Evolutionary conservation across 2,113 vertebrate genomes (phyloP), one percentile per base, ranked within the genome.

Genomic region (Cyphomyrus discorhynchus): DNA sequence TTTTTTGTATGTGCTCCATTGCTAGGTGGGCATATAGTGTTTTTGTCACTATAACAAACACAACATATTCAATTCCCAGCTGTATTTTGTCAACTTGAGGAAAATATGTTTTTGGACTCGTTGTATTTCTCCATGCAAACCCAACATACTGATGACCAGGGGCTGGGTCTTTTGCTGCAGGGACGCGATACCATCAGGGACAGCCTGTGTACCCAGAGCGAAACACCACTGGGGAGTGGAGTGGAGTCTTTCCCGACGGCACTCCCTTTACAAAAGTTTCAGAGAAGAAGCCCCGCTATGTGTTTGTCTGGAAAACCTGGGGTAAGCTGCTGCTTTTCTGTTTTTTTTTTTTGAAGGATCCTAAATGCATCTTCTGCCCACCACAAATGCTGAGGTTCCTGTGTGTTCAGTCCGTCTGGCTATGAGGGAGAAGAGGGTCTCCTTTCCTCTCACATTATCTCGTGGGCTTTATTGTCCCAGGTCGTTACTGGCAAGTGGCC

Each of bases 281-380:
- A 52, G 82, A 90, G 5, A 96, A 87, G 87, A 96, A 93, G 0
- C 96, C 96, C 27, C 95, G 88, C 58, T 99, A 97, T 39, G 96
- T 99, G 91, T 99, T 97, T 77, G 97, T 99, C 89, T 99, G 98
- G 98, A 98, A 97, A 94, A 96, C 96, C 0, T 97, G 95, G 96
- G 98, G 98, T 98, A 94, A 96, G 95, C 42, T 35, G 31, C 10
- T 53, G 13, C 82, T 88, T 56, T 39, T 42, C 13, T 27, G 74
- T 89, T 35, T 89, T 7, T 1, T 35, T 35, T 56, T 56, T 24
- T 83, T 49, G 42, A 89, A 62, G 21, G 24, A 83, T 47, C 86
- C 10, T 50, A 86, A 89, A 24, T 89, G 46, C 77, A 80, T 77
- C 27, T 39, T 39, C 31, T 77, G 11, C 13, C 21, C 70, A 77